Base-by-base conservation (phyloP, 1,140 invertebrate species). In the Metopolophium dirhodum region DNA sequence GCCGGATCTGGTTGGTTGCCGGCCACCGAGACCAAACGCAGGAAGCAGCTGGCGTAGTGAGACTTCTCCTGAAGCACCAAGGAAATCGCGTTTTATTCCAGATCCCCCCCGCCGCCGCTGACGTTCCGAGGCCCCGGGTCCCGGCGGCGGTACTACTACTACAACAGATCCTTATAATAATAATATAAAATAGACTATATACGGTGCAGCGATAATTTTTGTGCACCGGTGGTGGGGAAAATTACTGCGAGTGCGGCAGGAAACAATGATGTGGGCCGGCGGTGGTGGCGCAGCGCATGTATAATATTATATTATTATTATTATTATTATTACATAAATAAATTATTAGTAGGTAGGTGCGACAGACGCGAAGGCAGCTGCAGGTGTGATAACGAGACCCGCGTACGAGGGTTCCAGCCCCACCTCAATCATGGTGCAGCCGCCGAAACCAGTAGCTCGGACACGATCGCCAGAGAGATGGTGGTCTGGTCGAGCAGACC, bases 1-100 rank as follows among this genome's bases (percentile, higher is more conserved):
- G 90, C 90, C 90, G 68, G 57, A 82, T 91, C 90, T 83, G 90
- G 90, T 91, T 91, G 90, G 90, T 83, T 30, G 90, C 61, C 61
- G 68, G 3, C 30, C 45, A 86, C 26, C 61, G 61, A 68, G 49
- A 51, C 30, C 85, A 45, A 30, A n/a, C 41, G 68, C 90, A 83
- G 90, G 90, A 91, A 91, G 45, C 90, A 91, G 90, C 61, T 68
- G 61, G 61, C 61, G 90, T 83, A 68, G 51, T 49, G 14, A 18
- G 14, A 18, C 14, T 51, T 14, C 23, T n/a, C 23, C 37, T 88
- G 11, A 23, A 14, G 37, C 68, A 37, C 22, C 35, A 30, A 54
- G 51, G 87, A 35, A 89, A 51, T 54, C 20, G 22, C 20, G 22
- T 51, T 89, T 22, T 37, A 35, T 22, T 35, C 86, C 18, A 4